Percentiles rank a stretch among this genome's conserved stretches.
These are phyloP conservation scores for Taenioides sp. DNA, from an alignment of 2,797 vertebrate species.

Conservation along the genomic window DNA sequence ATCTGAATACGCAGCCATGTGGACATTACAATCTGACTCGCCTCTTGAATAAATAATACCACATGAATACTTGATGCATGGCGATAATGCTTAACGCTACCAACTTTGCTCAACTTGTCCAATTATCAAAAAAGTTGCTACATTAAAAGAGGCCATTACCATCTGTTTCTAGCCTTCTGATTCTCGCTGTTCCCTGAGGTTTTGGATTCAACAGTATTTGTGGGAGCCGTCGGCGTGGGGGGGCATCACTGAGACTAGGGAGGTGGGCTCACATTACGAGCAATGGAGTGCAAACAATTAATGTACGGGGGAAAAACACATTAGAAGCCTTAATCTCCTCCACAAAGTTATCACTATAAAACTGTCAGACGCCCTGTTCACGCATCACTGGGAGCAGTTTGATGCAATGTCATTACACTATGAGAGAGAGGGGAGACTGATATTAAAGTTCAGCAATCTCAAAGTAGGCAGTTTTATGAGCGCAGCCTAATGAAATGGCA, in stretches of 20 bases:
- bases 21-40: conserved; percentile 39
- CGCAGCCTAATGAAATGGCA: conserved; percentile 58
- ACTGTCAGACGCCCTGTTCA: conserved; percentile 74
- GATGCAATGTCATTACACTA: conserved; percentile 69
- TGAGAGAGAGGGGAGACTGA: conserved; percentile 53
- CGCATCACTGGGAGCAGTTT: conserved; percentile 67
- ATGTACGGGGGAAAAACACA: conserved; percentile 71
- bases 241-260: conserved; percentile 53
- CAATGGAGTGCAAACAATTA: conserved; percentile 80
- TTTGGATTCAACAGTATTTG: conserved; percentile 72
- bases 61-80: conserved; percentile 64
- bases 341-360: conserved; percentile 73
- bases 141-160: conserved; percentile 70
- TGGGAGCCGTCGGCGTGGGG: conserved; percentile 68
- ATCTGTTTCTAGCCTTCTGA: conserved; percentile 75
- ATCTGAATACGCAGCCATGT: conserved; percentile 32
- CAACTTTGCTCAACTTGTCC: conserved; percentile 75
- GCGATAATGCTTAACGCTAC: conserved; percentile 45
- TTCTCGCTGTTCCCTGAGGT: conserved; percentile 74
- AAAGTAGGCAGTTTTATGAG: conserved; percentile 55
- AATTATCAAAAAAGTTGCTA: conserved; percentile 79
- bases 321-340: conserved; percentile 77
- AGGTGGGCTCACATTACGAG: conserved; percentile 65
- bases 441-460: conserved; percentile 57
- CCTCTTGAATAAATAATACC: conserved; percentile 62